phyloP scores from a whole-genome alignment of 2,888 invertebrate species.

The Salticus scenicus region DNA sequence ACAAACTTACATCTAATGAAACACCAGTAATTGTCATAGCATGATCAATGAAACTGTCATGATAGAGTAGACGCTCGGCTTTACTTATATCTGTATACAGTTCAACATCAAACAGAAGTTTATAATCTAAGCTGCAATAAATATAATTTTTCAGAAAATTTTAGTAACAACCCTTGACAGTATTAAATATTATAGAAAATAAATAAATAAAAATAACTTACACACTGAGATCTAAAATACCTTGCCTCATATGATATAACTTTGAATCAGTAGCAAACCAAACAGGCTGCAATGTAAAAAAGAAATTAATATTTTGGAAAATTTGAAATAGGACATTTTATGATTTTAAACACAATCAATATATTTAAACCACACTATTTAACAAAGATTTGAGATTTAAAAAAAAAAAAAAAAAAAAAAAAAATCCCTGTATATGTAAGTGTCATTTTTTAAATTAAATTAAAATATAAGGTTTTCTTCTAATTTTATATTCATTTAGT shows the following conservation, averaged over 20 bases:
- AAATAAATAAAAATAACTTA: constrained; percentile 77
- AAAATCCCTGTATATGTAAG: too few relatives aligned
- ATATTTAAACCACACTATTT: too few relatives aligned
- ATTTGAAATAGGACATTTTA: too few relatives aligned
- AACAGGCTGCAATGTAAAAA: constrained; percentile 79
- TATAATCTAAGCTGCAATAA: constrained; percentile 84
- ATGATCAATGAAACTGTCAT: constrained; percentile 92
- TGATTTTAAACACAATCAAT: too few relatives aligned
- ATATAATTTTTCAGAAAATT: not conserved
- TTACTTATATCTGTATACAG: constrained; percentile 85
- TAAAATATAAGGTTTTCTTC: too few relatives aligned
- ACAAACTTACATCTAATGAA: constrained; percentile 82
- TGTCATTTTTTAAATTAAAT: too few relatives aligned
- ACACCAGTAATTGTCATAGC: constrained; percentile 94
- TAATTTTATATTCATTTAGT: too few relatives aligned
- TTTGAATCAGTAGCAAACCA: constrained; percentile 96
- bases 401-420: too few relatives aligned
- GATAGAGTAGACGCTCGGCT: constrained; percentile 87
- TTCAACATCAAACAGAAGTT: constrained; percentile 87
- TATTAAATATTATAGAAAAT: too few relatives aligned
- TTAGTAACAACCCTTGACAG: too few relatives aligned
- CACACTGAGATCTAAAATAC: constrained; percentile 86
- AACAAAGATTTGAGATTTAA: too few relatives aligned
- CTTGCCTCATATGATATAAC: constrained; percentile 85
- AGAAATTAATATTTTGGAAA: not conserved